Percentiles rank a stretch among this genome's conserved stretches.
phyloP scores from a whole-genome alignment of 2,797 vertebrate species.

The Epinephelus malabaricus region DNA sequence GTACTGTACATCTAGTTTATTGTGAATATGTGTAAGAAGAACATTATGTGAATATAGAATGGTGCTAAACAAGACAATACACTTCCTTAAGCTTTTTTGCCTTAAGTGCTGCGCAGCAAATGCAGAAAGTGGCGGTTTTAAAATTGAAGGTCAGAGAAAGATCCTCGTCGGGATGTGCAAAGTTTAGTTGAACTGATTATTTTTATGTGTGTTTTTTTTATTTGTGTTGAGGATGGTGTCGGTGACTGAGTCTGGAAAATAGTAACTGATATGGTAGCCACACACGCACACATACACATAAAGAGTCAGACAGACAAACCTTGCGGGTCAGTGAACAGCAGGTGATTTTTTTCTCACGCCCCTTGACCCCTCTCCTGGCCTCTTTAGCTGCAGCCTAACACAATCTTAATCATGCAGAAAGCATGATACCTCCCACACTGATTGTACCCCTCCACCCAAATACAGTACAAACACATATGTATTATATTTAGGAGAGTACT shows the following conservation, averaged over 20 bases:
- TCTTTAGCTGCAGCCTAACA: conserved; percentile 53
- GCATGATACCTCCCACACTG: conserved; percentile 24
- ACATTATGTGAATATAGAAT: neutral
- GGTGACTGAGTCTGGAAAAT: neutral
- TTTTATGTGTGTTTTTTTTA: neutral
- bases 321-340: conserved; percentile 67
- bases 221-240: conserved; percentile 1
- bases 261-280: neutral
- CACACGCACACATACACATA: neutral
- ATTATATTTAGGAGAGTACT: conserved; percentile 24
- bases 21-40: neutral
- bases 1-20: neutral
- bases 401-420: conserved; percentile 65
- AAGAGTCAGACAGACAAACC: conserved; percentile 44
- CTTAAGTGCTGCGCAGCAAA: neutral
- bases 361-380: conserved; percentile 66
- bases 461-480: conserved; percentile 20
- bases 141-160: conserved; percentile 2
- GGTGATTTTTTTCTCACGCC: conserved; percentile 81
- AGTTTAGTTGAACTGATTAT: neutral
- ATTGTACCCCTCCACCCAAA: conserved; percentile 36
- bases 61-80: neutral
- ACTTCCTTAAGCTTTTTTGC: conserved; percentile 4
- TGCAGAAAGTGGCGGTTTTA: neutral
- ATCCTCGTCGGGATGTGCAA: neutral